Percentiles rank a stretch among this genome's conserved stretches.
Evolutionary conservation across 2,888 invertebrate genomes (phyloP).

Genomic region (Seladonia tumulorum): DNA sequence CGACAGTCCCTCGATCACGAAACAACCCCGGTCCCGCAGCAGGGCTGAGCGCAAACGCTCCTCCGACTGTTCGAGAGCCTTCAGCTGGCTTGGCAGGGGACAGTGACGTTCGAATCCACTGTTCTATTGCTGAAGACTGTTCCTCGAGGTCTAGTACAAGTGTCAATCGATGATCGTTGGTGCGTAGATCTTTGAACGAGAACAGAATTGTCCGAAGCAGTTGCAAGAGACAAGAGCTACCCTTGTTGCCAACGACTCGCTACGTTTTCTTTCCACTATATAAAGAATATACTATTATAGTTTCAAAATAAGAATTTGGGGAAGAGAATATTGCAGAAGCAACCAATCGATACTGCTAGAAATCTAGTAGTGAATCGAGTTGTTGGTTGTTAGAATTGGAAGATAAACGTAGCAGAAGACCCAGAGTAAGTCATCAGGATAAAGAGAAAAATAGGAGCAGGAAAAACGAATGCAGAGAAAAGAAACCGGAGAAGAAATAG

Average conservation of each 20-base stretch:
- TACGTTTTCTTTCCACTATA: too few relatives aligned
- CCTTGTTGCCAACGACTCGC: neutral
- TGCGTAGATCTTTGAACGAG: neutral
- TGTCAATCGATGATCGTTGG: neutral
- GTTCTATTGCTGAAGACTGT: neutral
- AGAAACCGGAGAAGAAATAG: neutral
- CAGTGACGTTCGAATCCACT: neutral
- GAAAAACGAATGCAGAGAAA: neutral
- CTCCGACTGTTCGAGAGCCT: neutral
- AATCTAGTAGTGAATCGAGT: neutral
- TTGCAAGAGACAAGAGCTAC: neutral
- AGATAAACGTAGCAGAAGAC: too few relatives aligned
- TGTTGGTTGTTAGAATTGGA: too few relatives aligned
- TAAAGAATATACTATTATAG: too few relatives aligned
- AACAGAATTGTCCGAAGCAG: neutral
- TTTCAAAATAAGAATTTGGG: neutral
- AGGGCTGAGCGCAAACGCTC: slow-evolving; percentile 25
- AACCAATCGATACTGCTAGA: neutral
- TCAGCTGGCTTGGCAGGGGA: neutral
- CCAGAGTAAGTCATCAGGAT: neutral
- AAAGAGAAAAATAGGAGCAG: neutral
- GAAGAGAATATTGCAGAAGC: neutral
- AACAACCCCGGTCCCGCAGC: slow-evolving; percentile 53
- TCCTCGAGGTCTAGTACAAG: neutral
- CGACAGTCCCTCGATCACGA: slow-evolving; percentile 71